Percentiles rank a stretch among this genome's conserved stretches.
Conservation (phyloP, 2,113 vertebrate genomes). For the Stigmatopora nigra region DNA sequence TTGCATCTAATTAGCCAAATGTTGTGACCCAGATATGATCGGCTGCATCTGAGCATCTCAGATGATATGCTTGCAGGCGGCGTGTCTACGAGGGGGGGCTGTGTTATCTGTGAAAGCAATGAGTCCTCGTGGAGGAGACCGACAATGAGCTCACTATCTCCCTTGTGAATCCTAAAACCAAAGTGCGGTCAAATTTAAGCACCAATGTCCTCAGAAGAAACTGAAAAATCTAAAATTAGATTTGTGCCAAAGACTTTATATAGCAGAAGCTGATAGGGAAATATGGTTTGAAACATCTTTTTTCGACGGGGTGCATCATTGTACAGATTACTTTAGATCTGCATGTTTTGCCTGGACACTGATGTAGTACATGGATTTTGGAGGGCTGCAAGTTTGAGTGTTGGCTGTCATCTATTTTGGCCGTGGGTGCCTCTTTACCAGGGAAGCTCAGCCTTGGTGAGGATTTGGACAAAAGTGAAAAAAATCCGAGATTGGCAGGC, state of each 20-base stretch:
- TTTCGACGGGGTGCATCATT: not conserved
- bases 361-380: constrained; percentile 36
- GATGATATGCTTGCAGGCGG: constrained; percentile 33
- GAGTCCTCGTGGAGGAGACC: constrained; percentile 43
- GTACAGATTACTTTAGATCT: not conserved
- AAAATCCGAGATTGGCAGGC: constrained; percentile 26
- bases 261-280: constrained; percentile 4
- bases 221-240: constrained; percentile 27
- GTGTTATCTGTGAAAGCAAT: constrained; percentile 50
- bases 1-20: constrained; percentile 63
- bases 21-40: constrained; percentile 63
- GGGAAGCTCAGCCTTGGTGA: constrained; percentile 48
- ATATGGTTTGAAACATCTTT: not conserved
- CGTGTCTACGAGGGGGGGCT: constrained; percentile 28
- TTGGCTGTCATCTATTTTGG: constrained; percentile 38
- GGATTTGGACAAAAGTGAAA: constrained; percentile 41
- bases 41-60: constrained; percentile 38
- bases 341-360: constrained; percentile 33
- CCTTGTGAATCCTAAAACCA: constrained; percentile 44
- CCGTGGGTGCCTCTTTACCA: constrained; percentile 16
- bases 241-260: constrained; percentile 14
- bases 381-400: constrained; percentile 46
- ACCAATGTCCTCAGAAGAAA: constrained; percentile 39
- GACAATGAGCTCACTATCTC: constrained; percentile 41
- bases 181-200: constrained; percentile 33